Evolutionary conservation across 2,797 vertebrate genomes (phyloP).

Genomic region (Sebastes steindachneri): DNA sequence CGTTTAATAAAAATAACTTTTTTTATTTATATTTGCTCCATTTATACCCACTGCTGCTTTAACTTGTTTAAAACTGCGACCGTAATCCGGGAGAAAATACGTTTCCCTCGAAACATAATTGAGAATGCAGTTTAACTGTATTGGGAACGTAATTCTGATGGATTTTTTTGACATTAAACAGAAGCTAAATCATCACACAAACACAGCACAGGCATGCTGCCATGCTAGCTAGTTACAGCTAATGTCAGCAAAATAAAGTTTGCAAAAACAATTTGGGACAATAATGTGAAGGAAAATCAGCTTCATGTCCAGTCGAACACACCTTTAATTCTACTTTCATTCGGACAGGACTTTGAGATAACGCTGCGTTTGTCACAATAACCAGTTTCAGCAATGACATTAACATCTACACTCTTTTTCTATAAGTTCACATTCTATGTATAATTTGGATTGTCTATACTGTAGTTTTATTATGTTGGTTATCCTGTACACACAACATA

Average conservation of each 20-base stretch:
- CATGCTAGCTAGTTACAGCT: not conserved
- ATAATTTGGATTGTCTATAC: no score
- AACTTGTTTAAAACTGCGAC: not conserved
- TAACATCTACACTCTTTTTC: no score
- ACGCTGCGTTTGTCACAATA: not conserved
- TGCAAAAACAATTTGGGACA: not conserved
- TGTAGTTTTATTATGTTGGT: accelerated
- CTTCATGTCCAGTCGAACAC: not conserved
- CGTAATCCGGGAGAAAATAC: not conserved
- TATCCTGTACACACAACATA: no score
- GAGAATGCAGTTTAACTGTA: accelerated
- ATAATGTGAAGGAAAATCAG: not conserved
- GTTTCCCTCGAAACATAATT: no score
- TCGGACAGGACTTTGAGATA: not conserved
- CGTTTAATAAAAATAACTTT: no score
- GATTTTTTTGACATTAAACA: not conserved
- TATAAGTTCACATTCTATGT: no score
- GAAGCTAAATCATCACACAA: not conserved
- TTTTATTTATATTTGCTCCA: no score
- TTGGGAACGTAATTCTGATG: not conserved
- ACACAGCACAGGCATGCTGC: not conserved
- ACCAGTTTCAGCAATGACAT: not conserved
- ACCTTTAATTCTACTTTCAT: not conserved
- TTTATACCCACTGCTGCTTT: no score
- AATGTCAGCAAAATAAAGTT: not conserved